Evolutionary conservation across 2,797 vertebrate genomes (phyloP), one percentile per base, ranked within the genome.

Genomic region (Leuciscus waleckii): DNA sequence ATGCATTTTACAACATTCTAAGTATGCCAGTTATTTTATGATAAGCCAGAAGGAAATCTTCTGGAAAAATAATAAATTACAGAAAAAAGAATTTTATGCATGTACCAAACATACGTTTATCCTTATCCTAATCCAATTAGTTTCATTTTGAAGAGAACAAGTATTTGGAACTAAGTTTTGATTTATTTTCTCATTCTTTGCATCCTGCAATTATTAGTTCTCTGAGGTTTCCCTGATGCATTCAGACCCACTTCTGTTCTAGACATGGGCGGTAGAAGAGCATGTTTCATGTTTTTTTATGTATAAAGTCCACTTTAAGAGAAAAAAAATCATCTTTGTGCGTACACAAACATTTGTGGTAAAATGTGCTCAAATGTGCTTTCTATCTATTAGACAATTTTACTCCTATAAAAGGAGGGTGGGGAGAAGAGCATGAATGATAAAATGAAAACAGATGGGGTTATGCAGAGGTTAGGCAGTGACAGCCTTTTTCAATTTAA

Each of bases 401-500:
- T 23, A 56, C 17, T 32, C 81, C 16, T 84, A 29, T 84, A 77
- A 56, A 78, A 69, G 63, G 9, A 37, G 7, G 67, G 74, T 29
- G 19, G 39, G 4, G 37, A 26, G 14, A 29, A 43, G 32, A 67
- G 73, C 32, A 29, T 78, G 49, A 79, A 63, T 76, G 81, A 79
- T 76, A 67, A 79, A 39, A 39, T 19, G 65, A 46, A 54, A 74
- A 83, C 69, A 69, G 56, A 81, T 69, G 80, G 68, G 81, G 76
- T 87, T 84, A 75, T 71, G 68, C 37, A 26, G 74, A 82, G 74
- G 69, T 49, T 74, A 76, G 82, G 68, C 49, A 58, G 75, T 79
- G 73, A 74, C 86, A 85, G n/a, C 56, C 84, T 67, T 86, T 65
- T 86, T 79, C 81, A 11, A 63, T 85, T 41, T 88, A 85, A 85